Base-by-base conservation (phyloP, 2,888 invertebrate species). In the Halictus ligatus region DNA sequence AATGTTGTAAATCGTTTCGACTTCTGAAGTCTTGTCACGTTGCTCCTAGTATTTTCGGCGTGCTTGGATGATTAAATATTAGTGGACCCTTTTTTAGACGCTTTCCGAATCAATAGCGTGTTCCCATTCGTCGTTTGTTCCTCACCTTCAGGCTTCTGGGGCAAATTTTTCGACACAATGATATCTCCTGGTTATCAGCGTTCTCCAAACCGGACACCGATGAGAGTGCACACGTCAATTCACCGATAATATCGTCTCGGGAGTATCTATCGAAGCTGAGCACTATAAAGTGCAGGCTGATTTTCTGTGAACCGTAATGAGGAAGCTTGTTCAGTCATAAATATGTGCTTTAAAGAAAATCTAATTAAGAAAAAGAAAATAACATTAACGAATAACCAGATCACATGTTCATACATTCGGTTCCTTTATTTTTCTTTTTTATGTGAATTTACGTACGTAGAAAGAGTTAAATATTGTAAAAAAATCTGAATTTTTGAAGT, bases 221-320 rank as follows among this genome's bases (percentile, higher is more conserved):
- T 83, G 96, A 96, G 90, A 98, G 95, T n/a, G 98, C 97, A 92
- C 98, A 98, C 92, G 99, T 97, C 81, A 99, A 98, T 95, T 99
- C 99, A 4, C 99, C 99, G 92, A 99, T 99, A 93, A 99, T 98
- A 95, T 99, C 99, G 94, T 99, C 99, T 35, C 99, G 97, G 54
- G 99, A 99, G 95, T 99, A 99, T 94, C 99, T 97, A 92, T 87
- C 95, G 91, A 97, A 95, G 95, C 98, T 99, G 94, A 98, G 96
- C 29, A 99, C 98, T 80, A 98, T 98, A 95, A 99, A 99, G 96
- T 99, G 99, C 78, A 99, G 96, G 8, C 99, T 99, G 95, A 98
- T 98, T 93, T 97, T 97, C 94, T 98, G 94, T 0, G 94, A 89
- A 77, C 46, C 48, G 78, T 40, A 75, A 71, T 3, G 40, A 50